A percentile compares a stretch with the other conserved stretches of the same genome.
Conservation (phyloP, 2,113 vertebrate genomes). For the Menidia beryllina region DNA sequence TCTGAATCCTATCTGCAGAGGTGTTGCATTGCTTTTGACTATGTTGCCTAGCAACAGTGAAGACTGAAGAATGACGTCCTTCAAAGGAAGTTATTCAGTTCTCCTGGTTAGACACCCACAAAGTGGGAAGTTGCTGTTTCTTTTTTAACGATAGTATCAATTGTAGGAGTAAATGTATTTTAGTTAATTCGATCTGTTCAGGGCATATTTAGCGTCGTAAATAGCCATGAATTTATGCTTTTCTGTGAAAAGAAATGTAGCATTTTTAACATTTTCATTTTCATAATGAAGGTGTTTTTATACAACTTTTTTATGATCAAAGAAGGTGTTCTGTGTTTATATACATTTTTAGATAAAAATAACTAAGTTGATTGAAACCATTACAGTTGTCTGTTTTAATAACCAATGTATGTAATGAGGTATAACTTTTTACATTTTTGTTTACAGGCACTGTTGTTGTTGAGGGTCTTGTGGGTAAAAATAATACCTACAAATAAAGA, state of each 20-base stretch:
- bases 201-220: neutral
- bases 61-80: neutral
- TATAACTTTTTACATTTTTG: neutral
- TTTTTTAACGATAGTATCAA: no score
- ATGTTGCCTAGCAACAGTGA: conserved; percentile 5
- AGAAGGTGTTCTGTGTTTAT: no score
- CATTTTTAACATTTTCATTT: no score
- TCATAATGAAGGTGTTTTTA: neutral
- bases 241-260: neutral
- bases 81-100: neutral
- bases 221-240: neutral
- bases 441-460: neutral
- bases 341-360: neutral
- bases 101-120: neutral
- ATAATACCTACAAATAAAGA: neutral
- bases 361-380: neutral
- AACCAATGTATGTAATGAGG: neutral
- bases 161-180: no score
- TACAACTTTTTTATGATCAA: neutral
- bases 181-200: neutral
- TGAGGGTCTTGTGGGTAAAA: neutral
- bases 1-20: neutral
- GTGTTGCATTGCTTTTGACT: neutral
- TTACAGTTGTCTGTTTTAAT: neutral
- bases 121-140: no score